Percentiles rank a stretch among this genome's conserved stretches.
Evolutionary conservation across 2,113 vertebrate genomes (phyloP).

Genomic region (Tragelaphus scriptus): DNA sequence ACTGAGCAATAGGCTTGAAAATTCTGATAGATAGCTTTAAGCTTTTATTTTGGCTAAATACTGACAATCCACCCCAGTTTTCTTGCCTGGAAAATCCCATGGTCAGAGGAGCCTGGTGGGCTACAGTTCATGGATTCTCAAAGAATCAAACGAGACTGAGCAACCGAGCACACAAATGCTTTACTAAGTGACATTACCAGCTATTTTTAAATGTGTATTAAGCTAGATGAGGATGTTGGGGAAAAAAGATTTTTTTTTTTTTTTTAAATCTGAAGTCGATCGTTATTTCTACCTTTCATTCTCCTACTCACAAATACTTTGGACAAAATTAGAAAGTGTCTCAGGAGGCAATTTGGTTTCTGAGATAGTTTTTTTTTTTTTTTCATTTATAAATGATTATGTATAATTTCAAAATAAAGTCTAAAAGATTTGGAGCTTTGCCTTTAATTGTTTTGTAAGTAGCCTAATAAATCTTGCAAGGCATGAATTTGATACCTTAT

Average conservation of each 20-base stretch:
- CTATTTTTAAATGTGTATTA: neutral
- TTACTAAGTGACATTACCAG: neutral
- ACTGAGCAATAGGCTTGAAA: neutral
- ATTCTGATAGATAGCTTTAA: neutral
- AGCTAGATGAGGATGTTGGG: neutral
- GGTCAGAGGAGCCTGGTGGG: neutral
- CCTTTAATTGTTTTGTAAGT: neutral
- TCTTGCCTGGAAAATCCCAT: neutral
- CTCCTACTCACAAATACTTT: neutral
- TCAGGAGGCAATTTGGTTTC: neutral
- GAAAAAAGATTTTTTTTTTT: neutral
- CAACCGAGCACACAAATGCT: neutral
- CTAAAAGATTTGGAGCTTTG: neutral
- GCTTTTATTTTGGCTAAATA: neutral
- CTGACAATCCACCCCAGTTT: neutral
- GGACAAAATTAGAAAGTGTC: neutral
- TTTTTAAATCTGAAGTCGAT: neutral
- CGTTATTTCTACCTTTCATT: neutral
- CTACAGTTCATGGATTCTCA: neutral
- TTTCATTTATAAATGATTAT: neutral
- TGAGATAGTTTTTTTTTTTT: neutral
- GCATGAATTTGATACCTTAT: neutral
- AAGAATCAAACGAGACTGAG: neutral
- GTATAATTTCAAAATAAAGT: neutral
- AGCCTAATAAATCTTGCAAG: neutral